Percentiles rank a stretch among this genome's conserved stretches.
These are phyloP conservation scores for Hyla sarda DNA, from an alignment of 2,113 vertebrate species.

Conservation along the genomic window DNA sequence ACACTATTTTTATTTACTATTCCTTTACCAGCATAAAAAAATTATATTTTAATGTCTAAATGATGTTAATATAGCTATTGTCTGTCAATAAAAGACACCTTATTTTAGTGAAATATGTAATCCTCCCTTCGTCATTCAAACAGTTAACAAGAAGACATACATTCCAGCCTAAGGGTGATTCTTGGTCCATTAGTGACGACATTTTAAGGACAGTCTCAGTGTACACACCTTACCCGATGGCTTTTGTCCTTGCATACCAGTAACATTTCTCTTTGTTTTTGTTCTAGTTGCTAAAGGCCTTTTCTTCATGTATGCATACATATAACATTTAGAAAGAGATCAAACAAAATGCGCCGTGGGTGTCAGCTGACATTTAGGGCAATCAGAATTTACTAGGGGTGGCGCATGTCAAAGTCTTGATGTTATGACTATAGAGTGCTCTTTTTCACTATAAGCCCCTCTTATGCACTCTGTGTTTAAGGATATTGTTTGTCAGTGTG, in stretches of 20 bases:
- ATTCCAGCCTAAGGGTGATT: background rate
- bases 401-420: background rate
- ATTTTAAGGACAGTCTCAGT: background rate
- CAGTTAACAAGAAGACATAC: background rate
- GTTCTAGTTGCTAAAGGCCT: background rate
- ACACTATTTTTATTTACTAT: too few species aligned
- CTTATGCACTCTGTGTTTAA: background rate
- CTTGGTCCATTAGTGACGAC: background rate
- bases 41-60: too few species aligned
- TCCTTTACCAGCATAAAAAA: too few species aligned
- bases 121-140: background rate
- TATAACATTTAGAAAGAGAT: background rate
- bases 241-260: slow-evolving; percentile 14
- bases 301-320: background rate
- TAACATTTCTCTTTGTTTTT: background rate
- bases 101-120: background rate
- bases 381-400: background rate
- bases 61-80: too few species aligned
- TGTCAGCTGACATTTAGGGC: background rate
- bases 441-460: too few species aligned
- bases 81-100: background rate
- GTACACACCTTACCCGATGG: slow-evolving; percentile 22
- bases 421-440: background rate
- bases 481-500: too few species aligned
- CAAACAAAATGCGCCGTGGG: background rate